phyloP scores from a whole-genome alignment of 2,797 vertebrate genomes.

The Hydrophis major region DNA sequence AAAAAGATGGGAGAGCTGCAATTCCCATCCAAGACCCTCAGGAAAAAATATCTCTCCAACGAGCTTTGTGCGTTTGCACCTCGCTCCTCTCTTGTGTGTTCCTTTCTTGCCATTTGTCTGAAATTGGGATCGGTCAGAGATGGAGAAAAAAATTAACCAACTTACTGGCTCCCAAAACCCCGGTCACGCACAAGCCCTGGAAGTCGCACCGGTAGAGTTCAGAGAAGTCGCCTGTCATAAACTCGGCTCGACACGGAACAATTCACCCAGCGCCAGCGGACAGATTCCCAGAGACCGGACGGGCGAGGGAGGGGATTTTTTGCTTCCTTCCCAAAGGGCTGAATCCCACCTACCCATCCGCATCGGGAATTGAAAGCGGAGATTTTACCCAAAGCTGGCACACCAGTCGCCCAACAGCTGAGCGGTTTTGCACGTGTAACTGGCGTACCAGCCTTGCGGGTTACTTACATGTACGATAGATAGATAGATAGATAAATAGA shows the following conservation, averaged over 20 bases:
- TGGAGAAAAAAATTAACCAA: constrained; percentile 42
- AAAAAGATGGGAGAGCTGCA: too few relatives aligned
- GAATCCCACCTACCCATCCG: not conserved
- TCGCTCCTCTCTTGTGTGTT: constrained; percentile 48
- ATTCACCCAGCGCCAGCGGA: constrained; percentile 12
- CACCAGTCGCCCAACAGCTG: not conserved
- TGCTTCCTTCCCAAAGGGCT: not conserved
- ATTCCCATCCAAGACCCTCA: constrained; percentile 35
- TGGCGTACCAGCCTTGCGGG: not conserved
- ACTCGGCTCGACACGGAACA: constrained; percentile 5
- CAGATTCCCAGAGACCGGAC: not conserved
- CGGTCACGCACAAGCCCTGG: constrained; percentile 27
- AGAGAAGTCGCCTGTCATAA: constrained; percentile 25
- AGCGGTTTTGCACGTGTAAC: not conserved
- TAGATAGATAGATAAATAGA: too few relatives aligned
- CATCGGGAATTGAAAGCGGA: not conserved
- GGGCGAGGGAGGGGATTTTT: not conserved
- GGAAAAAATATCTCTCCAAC: constrained; percentile 18
- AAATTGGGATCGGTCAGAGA: constrained; percentile 48
- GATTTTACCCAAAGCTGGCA: not conserved
- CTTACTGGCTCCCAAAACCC: constrained; percentile 42
- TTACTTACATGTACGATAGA: not conserved
- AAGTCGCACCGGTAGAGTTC: not conserved
- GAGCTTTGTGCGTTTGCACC: constrained; percentile 42
- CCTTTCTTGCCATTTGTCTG: constrained; percentile 9